Evolutionary conservation across 2,797 vertebrate genomes (phyloP).

Genomic region (Orestias chungarensis): DNA sequence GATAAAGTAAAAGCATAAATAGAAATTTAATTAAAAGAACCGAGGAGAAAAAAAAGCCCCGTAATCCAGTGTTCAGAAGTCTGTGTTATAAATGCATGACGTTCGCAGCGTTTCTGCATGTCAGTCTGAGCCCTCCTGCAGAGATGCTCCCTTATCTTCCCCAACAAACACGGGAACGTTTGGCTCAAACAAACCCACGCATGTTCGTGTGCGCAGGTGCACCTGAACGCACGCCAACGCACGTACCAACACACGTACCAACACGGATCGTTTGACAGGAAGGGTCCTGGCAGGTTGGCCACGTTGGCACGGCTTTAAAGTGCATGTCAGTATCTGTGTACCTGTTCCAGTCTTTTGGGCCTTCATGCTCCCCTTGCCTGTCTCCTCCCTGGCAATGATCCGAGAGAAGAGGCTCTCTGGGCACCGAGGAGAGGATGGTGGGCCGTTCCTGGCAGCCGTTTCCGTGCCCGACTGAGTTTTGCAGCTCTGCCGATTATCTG

Average conservation of each 20-base stretch:
- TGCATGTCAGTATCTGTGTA: slow-evolving; percentile 54
- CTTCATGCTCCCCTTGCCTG: slow-evolving; percentile 42
- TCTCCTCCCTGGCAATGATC: slow-evolving; percentile 49
- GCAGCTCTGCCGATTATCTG: slow-evolving; percentile 42
- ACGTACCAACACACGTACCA: slow-evolving; percentile 35
- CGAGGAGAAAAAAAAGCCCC: slow-evolving; percentile 25
- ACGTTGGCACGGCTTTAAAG: slow-evolving; percentile 61
- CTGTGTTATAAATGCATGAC: slow-evolving; percentile 8
- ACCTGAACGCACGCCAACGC: slow-evolving; percentile 17
- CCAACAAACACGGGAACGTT: slow-evolving; percentile 34
- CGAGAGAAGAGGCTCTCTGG: slow-evolving; percentile 38
- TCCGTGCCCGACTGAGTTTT: slow-evolving; percentile 41
- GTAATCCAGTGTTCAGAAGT: slow-evolving; percentile 42
- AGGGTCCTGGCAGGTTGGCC: slow-evolving; percentile 48
- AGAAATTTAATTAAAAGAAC: neutral
- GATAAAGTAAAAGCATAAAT: slow-evolving; percentile 9
- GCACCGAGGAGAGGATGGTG: slow-evolving; percentile 44
- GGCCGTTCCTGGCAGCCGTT: slow-evolving; percentile 46
- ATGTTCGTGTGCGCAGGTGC: slow-evolving; percentile 7
- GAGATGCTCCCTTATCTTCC: slow-evolving; percentile 50
- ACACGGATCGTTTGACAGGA: slow-evolving; percentile 39
- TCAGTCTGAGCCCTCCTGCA: slow-evolving; percentile 44
- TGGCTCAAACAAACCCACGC: slow-evolving; percentile 21
- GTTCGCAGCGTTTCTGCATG: slow-evolving; percentile 48
- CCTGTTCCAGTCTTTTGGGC: slow-evolving; percentile 63